Evolutionary conservation across 2,888 invertebrate genomes (phyloP).

Genomic region (Cheilosia vernalis): DNA sequence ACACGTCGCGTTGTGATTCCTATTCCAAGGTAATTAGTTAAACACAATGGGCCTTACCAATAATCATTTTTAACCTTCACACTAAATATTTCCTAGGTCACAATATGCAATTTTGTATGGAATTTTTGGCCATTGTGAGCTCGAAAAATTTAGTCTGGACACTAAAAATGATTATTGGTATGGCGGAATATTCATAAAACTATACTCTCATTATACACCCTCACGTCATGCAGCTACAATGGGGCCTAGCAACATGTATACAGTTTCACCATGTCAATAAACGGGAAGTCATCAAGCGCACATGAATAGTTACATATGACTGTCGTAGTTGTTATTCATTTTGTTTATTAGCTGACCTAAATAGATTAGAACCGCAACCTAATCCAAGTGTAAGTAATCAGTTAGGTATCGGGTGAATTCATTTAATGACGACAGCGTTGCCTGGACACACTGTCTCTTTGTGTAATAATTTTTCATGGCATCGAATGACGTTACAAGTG

Average conservation of each 20-base stretch:
- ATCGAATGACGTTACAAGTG: constrained; percentile 30
- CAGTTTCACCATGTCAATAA: neutral
- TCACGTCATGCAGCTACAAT: neutral
- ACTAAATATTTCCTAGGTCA: too few species aligned
- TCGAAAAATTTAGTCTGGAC: too few species aligned
- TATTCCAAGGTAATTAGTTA: constrained; percentile 82
- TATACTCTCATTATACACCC: neutral
- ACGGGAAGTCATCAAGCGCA: neutral
- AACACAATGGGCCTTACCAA: too few species aligned
- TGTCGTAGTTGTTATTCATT: neutral
- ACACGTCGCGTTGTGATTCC: constrained; percentile 82
- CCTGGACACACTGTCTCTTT: neutral
- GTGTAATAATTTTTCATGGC: neutral
- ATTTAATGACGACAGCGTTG: constrained; percentile 13
- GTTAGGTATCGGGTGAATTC: neutral
- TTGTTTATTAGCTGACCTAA: constrained; percentile 32
- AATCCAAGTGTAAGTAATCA: constrained; percentile 3
- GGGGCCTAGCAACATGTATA: neutral
- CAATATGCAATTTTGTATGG: too few species aligned
- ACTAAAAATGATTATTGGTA: too few species aligned
- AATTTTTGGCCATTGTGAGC: too few species aligned
- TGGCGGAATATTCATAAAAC: constrained; percentile 13
- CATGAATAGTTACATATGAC: neutral
- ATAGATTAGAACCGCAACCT: constrained; percentile 33
- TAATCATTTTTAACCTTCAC: too few species aligned